These are phyloP conservation scores for Eudasyphora cyanicolor DNA, from an alignment of 2,888 invertebrate species.

Conservation along the genomic window DNA sequence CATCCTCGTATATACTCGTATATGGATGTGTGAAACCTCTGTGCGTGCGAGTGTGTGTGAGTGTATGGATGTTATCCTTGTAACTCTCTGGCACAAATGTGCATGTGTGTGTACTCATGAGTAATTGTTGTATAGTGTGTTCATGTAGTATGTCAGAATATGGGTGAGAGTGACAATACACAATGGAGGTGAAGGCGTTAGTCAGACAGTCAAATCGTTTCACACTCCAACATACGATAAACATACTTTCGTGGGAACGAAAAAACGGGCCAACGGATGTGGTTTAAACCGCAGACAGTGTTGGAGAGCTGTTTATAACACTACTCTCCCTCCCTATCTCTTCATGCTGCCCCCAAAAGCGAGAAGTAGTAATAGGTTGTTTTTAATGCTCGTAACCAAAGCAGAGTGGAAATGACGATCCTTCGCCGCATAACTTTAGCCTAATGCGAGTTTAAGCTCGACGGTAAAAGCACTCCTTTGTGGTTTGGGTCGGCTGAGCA, in stretches of 20 bases:
- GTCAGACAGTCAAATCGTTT: not conserved
- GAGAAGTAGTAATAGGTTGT: not conserved
- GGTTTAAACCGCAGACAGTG: slow-evolving; percentile 44
- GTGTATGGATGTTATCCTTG: too few relatives aligned
- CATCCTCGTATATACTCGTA: not conserved
- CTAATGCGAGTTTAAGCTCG: slow-evolving; percentile 60
- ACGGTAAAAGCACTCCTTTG: slow-evolving; percentile 62
- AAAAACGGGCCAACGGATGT: slow-evolving; percentile 26
- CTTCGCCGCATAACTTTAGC: slow-evolving; percentile 46
- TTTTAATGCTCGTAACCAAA: not conserved
- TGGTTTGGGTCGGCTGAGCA: slow-evolving; percentile 62
- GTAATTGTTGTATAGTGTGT: not conserved
- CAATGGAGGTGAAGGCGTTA: slow-evolving; percentile 22
- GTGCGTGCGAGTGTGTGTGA: not conserved
- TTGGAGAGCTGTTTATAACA: too few relatives aligned
- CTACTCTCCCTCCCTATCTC: too few relatives aligned
- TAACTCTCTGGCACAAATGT: not conserved
- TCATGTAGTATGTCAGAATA: too few relatives aligned
- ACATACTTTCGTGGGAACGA: too few relatives aligned
- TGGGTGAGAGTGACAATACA: slow-evolving; percentile 11
- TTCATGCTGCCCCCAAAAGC: too few relatives aligned
- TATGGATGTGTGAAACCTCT: not conserved
- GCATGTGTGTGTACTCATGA: slow-evolving; percentile 1
- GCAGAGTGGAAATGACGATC: not conserved
- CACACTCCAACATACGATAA: not conserved